Evolutionary conservation across 2,888 invertebrate genomes (phyloP).

Genomic region (Trachelus troglodyta): DNA sequence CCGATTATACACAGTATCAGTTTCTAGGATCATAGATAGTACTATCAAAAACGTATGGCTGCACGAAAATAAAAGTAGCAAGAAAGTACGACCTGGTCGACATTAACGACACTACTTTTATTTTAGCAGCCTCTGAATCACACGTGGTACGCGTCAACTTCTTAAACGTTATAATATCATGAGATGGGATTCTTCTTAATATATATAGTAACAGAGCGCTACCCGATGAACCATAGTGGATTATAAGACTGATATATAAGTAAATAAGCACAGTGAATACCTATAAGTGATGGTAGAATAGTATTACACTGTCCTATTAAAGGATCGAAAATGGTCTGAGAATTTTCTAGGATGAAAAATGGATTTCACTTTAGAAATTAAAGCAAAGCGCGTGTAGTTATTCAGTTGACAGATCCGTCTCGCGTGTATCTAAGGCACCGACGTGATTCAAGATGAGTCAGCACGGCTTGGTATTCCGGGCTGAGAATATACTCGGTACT

Average conservation of each 20-base stretch:
- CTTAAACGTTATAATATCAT: slow-evolving; percentile 13
- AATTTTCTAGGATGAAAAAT: neutral
- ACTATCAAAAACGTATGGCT: neutral
- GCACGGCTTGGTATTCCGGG: slow-evolving; percentile 29
- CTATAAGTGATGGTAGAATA: neutral
- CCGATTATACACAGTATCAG: neutral
- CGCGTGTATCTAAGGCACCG: slow-evolving; percentile 1
- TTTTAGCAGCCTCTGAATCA: slow-evolving; percentile 18
- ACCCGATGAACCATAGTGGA: neutral
- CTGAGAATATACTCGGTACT: slow-evolving; percentile 29
- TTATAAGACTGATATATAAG: neutral
- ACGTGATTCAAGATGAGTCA: slow-evolving; percentile 25
- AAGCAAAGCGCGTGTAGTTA: neutral
- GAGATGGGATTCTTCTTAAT: neutral
- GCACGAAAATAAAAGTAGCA: neutral
- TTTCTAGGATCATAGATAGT: neutral
- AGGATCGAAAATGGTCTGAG: neutral
- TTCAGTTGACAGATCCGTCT: slow-evolving; percentile 19
- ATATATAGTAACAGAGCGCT: neutral
- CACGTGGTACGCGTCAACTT: slow-evolving; percentile 7
- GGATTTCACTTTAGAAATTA: neutral
- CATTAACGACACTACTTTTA: slow-evolving; percentile 10
- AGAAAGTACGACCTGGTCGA: neutral
- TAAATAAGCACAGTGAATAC: neutral
- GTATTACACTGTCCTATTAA: neutral